A percentile compares a stretch with the other conserved stretches of the same genome.
Conservation (phyloP, 2,113 vertebrate species). For the Ceuthmochares aereus region DNA sequence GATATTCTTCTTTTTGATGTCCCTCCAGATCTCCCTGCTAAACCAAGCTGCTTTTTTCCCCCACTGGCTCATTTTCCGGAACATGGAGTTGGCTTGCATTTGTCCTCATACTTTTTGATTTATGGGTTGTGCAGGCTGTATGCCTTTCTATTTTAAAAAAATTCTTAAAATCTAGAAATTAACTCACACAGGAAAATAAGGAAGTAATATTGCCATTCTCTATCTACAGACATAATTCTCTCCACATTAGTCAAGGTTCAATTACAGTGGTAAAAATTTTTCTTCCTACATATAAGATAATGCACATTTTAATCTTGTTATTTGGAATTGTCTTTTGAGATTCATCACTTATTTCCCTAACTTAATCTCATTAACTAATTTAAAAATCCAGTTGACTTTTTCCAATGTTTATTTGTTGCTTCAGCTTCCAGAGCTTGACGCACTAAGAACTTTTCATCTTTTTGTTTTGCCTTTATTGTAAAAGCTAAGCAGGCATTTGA, state of each 20-base stretch:
- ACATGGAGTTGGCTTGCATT: background rate
- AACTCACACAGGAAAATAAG: background rate
- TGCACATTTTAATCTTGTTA: background rate
- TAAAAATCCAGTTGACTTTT: background rate
- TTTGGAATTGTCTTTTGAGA: background rate
- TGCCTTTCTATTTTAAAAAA: background rate
- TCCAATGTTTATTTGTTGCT: background rate
- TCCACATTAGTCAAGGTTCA: conserved; percentile 6
- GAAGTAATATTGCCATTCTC: background rate
- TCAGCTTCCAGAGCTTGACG: background rate
- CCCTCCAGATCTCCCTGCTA: no score
- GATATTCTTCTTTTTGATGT: no score
- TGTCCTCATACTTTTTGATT: background rate
- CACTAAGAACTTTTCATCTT: background rate
- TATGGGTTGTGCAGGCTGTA: background rate
- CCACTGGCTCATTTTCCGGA: no score
- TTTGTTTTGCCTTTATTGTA: conserved; percentile 22
- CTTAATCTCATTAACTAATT: background rate
- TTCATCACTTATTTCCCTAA: background rate
- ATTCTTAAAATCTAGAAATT: background rate
- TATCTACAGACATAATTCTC: background rate
- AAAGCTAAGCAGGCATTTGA: conserved; percentile 24
- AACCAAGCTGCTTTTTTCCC: no score
- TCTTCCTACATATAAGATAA: background rate
- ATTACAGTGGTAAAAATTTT: background rate